Evolutionary conservation across 2,888 invertebrate genomes (phyloP).

Genomic region (Drosophila setosimentum): DNA sequence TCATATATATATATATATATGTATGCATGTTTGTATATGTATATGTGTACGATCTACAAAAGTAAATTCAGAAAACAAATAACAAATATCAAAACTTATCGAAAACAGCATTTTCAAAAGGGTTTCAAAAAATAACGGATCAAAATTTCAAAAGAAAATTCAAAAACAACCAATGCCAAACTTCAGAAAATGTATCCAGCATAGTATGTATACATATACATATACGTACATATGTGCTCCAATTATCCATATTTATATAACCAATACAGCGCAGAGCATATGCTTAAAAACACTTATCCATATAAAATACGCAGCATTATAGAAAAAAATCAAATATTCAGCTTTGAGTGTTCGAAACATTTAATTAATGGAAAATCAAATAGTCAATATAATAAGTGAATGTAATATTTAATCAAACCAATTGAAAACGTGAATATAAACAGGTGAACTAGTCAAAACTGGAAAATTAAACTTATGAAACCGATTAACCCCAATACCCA

Average conservation of each 20-base stretch:
- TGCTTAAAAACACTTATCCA: constrained; percentile 50
- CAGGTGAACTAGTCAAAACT: neutral
- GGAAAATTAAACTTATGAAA: constrained; percentile 5
- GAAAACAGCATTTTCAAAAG: constrained; percentile 67
- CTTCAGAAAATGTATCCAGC: constrained; percentile 22
- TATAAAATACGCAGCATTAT: constrained; percentile 9
- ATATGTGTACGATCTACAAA: neutral
- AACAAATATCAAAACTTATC: neutral
- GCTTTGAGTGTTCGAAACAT: constrained; percentile 43
- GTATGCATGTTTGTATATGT: neutral
- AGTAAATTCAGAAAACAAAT: neutral
- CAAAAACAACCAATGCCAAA: constrained; percentile 19
- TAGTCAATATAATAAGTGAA: constrained; percentile 16
- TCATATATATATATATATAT: too few species aligned
- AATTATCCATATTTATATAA: constrained; percentile 8
- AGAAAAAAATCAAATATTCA: neutral
- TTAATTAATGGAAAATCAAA: constrained; percentile 12
- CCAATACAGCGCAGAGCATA: constrained; percentile 51
- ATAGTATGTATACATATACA: neutral
- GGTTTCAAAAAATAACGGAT: constrained; percentile 67
- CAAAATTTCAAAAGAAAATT: constrained; percentile 41
- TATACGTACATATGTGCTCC: neutral
- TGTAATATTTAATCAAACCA: constrained; percentile 7
- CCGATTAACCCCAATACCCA: neutral
- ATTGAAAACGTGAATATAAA: constrained; percentile 4